phyloP scores from a whole-genome alignment of 2,113 vertebrate genomes.

The Thamnophis sirtalis region DNA sequence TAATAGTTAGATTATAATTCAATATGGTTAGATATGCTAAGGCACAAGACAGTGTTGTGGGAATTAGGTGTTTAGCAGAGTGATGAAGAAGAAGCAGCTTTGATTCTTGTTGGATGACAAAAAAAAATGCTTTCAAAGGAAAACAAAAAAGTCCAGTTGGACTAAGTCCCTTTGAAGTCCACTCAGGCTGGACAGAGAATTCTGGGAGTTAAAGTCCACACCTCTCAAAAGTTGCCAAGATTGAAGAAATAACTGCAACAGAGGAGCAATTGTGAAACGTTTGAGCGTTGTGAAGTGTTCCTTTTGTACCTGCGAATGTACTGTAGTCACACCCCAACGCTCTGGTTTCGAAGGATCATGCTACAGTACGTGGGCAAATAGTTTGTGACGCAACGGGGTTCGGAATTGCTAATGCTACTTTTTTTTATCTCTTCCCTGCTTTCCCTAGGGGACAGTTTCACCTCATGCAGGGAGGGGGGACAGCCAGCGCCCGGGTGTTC shows the following conservation, averaged over 20 bases:
- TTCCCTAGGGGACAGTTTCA: constrained; percentile 83
- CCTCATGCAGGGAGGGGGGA: constrained; percentile 85
- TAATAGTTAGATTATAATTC: too few relatives aligned
- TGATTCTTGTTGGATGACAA: too few relatives aligned
- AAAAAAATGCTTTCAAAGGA: too few relatives aligned
- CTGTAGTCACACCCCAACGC: too few relatives aligned
- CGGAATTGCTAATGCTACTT: background rate
- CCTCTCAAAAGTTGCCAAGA: background rate
- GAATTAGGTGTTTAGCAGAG: too few relatives aligned
- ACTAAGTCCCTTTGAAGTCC: background rate
- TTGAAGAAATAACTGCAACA: background rate
- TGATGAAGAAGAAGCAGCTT: too few relatives aligned
- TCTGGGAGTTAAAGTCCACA: background rate
- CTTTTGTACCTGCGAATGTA: too few relatives aligned
- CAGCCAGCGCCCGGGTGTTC: constrained; percentile 84
- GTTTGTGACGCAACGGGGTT: background rate
- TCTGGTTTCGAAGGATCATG: background rate
- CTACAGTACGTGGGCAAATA: background rate
- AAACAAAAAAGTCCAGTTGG: too few relatives aligned
- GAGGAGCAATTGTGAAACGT: background rate
- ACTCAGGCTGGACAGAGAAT: background rate
- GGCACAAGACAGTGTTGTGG: too few relatives aligned
- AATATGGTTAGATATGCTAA: too few relatives aligned
- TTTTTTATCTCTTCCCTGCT: background rate
- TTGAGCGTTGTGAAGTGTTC: background rate